phyloP scores from a whole-genome alignment of 92 coral and sea anemone genomes.

The Bergia puertoricense region DNA sequence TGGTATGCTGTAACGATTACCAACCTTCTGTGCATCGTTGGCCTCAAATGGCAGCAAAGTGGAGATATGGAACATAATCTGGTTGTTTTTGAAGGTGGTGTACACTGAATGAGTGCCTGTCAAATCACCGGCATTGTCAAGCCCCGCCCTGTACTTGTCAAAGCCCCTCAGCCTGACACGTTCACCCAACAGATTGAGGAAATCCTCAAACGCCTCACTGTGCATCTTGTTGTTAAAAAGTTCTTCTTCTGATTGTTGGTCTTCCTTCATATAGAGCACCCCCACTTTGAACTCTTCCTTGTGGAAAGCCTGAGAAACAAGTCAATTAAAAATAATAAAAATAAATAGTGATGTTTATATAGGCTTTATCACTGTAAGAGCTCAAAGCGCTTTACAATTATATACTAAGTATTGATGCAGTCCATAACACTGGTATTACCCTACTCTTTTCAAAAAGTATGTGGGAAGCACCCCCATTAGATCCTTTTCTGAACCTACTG shows the following conservation, averaged over 20 bases:
- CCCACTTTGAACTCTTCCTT: slow-evolving; percentile 95
- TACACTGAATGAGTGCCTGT: slow-evolving; percentile 94
- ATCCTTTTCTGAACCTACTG: too few species aligned
- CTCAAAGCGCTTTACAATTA: too few species aligned
- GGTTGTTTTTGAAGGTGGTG: slow-evolving; percentile 73
- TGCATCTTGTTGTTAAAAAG: slow-evolving; percentile 83
- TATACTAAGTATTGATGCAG: too few species aligned
- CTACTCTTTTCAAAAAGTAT: too few species aligned
- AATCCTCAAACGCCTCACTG: slow-evolving; percentile 87
- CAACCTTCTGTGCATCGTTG: slow-evolving; percentile 84
- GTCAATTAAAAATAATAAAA: background rate
- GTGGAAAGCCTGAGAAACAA: slow-evolving; percentile 66
- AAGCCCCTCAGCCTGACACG: slow-evolving; percentile 81
- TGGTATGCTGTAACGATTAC: background rate
- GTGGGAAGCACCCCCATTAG: too few species aligned
- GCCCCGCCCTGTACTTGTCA: slow-evolving; percentile 86
- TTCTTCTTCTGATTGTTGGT: slow-evolving; percentile 88
- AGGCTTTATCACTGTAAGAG: too few species aligned
- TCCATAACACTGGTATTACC: too few species aligned
- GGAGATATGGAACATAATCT: slow-evolving; percentile 95
- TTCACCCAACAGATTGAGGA: slow-evolving; percentile 81
- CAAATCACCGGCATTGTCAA: slow-evolving; percentile 74
- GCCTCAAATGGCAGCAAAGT: slow-evolving; percentile 90
- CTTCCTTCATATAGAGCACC: slow-evolving; percentile 86
- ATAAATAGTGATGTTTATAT: too few species aligned